Evolutionary conservation across 35 echinoderm and acorn worm genomes (phyloP), one percentile per base, ranked within the genome.

Genomic region (Anneissia japonica): DNA sequence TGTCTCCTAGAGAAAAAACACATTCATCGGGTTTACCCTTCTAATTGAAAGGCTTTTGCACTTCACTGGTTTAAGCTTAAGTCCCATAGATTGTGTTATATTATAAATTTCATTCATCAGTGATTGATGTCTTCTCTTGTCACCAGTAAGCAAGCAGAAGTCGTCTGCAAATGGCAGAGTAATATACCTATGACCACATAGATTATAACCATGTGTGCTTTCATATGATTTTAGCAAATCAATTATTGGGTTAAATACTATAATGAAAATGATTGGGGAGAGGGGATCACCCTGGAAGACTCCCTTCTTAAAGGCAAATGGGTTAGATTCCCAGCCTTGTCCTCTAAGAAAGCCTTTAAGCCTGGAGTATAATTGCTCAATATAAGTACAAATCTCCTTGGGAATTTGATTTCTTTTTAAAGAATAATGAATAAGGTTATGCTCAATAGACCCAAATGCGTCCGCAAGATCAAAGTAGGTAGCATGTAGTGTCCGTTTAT

Each of bases 241-340:
- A 29, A 91, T 31, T 12, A 91, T 84, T 0, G 89, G 89, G 38
- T 86, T 85, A 33, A 86, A 91, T 7, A 81, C 76, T 19, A 73
- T 13, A 14, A 91, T 34, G 36, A 85, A 91, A 9, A 91, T 86
- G 11, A 91, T 81, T 2, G 83, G 89, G 31, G 89, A 91, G n/a
- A 91, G 46, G 13, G 89, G 89, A 41, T 86, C 83, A 32, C 89
- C 82, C 77, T 91, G 89, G 38, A 84, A 91, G n/a, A 91, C 89
- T 75, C 89, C 89, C 35, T 38, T 43, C 28, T 38, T 33, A 77
- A 91, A 91, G 21, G 45, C 26, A 74, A 85, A 91, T n/a, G 38
- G 36, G n/a, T 32, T 45, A 1, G 89, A 85, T 21, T 17, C 36
- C 89, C 89, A 91, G 30, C 30, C 32, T 23, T 82, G 89, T 21